phyloP scores from a whole-genome alignment of 2,888 invertebrate genomes.

The Scrobipalpa costella region DNA sequence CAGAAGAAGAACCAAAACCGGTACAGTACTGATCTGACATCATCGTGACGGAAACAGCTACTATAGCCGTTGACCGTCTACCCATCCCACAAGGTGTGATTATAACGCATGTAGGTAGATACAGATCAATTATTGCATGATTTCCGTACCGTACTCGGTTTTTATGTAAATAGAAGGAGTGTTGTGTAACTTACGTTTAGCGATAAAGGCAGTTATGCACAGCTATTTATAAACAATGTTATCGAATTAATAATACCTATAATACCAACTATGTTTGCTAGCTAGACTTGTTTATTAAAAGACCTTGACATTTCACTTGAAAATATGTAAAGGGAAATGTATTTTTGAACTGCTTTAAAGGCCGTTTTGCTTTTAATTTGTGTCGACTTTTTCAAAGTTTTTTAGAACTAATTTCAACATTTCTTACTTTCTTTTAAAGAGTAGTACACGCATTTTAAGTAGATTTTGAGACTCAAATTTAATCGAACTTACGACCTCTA shows the following conservation, averaged over 20 bases:
- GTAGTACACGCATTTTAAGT: too few species aligned
- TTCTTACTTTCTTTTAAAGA: too few species aligned
- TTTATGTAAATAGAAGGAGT: not conserved
- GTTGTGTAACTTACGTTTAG: not conserved
- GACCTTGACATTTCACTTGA: not conserved
- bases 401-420: too few species aligned
- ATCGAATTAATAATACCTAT: not conserved
- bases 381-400: too few species aligned
- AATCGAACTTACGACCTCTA: not conserved
- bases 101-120: not conserved
- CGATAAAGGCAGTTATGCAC: not conserved
- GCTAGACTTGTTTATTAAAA: not conserved
- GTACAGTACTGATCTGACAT: too few species aligned
- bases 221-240: constrained; percentile 3
- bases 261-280: not conserved
- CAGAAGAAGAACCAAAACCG: too few species aligned
- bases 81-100: not conserved
- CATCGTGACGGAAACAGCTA: too few species aligned
- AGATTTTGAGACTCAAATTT: too few species aligned
- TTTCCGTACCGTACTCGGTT: not conserved
- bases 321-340: not conserved
- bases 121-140: not conserved
- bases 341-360: not conserved
- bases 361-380: not conserved
- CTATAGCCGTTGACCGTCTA: too few species aligned